phyloP scores from a whole-genome alignment of 2,888 invertebrate species.

The Phengaris arion region DNA sequence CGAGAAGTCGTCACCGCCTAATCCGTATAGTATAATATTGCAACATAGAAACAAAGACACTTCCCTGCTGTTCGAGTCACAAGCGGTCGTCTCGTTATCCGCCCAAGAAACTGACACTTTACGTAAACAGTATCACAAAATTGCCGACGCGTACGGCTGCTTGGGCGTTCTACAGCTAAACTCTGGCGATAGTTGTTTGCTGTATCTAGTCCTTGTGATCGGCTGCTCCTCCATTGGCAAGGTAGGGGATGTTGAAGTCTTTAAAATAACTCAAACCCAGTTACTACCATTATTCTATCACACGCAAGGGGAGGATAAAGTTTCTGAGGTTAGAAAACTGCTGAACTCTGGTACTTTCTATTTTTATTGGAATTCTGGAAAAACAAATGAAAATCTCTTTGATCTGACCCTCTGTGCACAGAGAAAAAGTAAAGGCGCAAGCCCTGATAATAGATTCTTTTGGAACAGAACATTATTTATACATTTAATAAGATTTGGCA shows the following conservation, averaged over 20 bases:
- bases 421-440: constrained; percentile 87
- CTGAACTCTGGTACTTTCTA: constrained; percentile 99
- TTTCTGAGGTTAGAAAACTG: constrained; percentile 87
- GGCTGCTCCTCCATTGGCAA: constrained; percentile 98
- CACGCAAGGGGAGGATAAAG: constrained; percentile 80
- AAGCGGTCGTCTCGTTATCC: constrained; percentile 93
- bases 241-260: constrained; percentile 95
- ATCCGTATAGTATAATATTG: constrained; percentile 93
- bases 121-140: constrained; percentile 92
- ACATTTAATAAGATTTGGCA: constrained; percentile 93
- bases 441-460: constrained; percentile 97
- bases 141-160: constrained; percentile 97
- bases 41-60: constrained; percentile 93
- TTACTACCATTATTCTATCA: constrained; percentile 92
- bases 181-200: constrained; percentile 89
- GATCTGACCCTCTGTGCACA: constrained; percentile 98
- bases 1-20: constrained; percentile 91
- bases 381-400: constrained; percentile 78
- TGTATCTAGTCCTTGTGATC: constrained; percentile 95
- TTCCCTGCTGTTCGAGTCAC: constrained; percentile 94
- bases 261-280: constrained; percentile 94
- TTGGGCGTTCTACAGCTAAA: constrained; percentile 95
- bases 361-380: constrained; percentile 89
- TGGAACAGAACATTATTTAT: constrained; percentile 99
- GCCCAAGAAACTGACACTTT: constrained; percentile 93